Evolutionary conservation across 1,140 invertebrate species (phyloP).

Genomic region (Wiebesia pumilae): DNA sequence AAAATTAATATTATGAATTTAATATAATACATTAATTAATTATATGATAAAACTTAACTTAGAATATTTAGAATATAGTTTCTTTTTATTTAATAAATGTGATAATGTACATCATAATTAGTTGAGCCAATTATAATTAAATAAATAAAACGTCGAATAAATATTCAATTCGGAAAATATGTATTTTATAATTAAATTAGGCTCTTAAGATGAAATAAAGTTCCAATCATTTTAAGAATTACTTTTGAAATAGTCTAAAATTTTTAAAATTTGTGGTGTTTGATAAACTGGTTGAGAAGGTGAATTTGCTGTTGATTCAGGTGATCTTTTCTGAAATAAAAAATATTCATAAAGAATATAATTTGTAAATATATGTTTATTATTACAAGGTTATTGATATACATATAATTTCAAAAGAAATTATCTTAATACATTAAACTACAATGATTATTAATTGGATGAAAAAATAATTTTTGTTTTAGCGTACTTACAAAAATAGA

Average conservation of each 20-base stretch:
- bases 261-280: constrained; percentile 40
- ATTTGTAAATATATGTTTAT: neutral
- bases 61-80: neutral
- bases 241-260: constrained; percentile 40
- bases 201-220: neutral
- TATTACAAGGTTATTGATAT: neutral
- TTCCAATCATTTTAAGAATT: neutral
- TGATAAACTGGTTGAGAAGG: neutral
- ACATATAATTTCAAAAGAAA: too few relatives aligned
- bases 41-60: too few relatives aligned
- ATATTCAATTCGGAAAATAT: neutral
- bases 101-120: neutral
- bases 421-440: too few relatives aligned
- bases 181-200: neutral
- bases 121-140: neutral
- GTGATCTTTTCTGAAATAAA: constrained; percentile 43
- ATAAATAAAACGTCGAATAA: neutral
- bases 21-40: too few relatives aligned
- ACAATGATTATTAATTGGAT: too few relatives aligned
- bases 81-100: neutral
- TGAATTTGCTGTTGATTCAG: neutral
- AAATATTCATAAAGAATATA: neutral
- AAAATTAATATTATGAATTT: too few relatives aligned
- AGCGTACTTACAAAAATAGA: constrained; percentile 58
- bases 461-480: neutral